Conservation (phyloP, 2,797 vertebrate genomes). For the Galagoides demidoff region DNA sequence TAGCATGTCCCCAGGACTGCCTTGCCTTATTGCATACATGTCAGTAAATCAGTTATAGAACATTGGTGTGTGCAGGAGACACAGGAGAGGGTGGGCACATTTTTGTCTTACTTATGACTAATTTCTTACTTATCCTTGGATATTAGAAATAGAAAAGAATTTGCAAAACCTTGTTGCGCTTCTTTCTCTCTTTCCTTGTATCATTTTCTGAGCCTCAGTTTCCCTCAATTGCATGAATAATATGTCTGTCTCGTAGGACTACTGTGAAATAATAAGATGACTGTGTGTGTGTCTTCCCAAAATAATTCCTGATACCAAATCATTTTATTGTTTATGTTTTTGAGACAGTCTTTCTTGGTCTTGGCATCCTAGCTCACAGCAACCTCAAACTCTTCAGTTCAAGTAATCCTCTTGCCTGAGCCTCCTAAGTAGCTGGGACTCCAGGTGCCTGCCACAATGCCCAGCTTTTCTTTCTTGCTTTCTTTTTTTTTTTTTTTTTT, state of each 20-base stretch:
- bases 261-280: background rate
- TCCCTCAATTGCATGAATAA: background rate
- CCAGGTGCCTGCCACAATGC: too few relatives aligned
- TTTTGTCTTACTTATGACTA: background rate
- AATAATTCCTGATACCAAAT: background rate
- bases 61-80: background rate
- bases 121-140: slow-evolving; percentile 35
- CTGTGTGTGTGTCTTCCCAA: background rate
- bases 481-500: too few relatives aligned
- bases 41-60: background rate
- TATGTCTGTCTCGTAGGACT: background rate
- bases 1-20: background rate
- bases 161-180: background rate
- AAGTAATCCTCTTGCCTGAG: too few relatives aligned
- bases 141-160: slow-evolving; percentile 16
- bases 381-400: too few relatives aligned
- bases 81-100: background rate
- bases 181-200: background rate
- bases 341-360: too few relatives aligned
- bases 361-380: too few relatives aligned
- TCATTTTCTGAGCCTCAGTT: background rate
- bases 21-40: background rate
- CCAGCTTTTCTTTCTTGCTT: too few relatives aligned
- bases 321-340: background rate
- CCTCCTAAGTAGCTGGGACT: too few relatives aligned